Evolutionary conservation across 2,888 invertebrate genomes (phyloP).

Genomic region (Eudasyphora cyanicolor): DNA sequence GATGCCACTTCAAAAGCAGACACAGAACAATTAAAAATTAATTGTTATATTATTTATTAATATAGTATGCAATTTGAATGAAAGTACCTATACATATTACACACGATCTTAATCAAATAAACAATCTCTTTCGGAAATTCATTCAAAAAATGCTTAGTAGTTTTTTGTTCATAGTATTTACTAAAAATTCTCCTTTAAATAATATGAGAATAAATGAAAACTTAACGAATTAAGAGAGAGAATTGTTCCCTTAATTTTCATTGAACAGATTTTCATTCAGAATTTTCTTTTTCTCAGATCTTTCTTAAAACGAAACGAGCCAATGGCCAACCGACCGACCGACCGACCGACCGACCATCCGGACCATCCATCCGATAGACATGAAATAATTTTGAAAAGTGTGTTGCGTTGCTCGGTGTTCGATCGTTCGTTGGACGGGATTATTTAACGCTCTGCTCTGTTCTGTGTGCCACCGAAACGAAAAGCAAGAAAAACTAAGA

Average conservation of each 20-base stretch:
- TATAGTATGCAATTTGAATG: background rate
- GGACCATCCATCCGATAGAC: slow-evolving; percentile 40
- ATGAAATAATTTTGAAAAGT: slow-evolving; percentile 62
- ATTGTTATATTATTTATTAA: too few relatives aligned
- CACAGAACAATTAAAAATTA: too few relatives aligned
- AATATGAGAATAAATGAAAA: background rate
- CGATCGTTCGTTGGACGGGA: slow-evolving; percentile 70
- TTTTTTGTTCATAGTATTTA: background rate
- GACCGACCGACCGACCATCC: slow-evolving; percentile 46
- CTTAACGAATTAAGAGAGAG: background rate
- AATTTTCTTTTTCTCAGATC: slow-evolving; percentile 19
- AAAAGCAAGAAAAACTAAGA: slow-evolving; percentile 49
- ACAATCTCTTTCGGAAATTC: background rate
- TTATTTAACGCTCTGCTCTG: slow-evolving; percentile 76
- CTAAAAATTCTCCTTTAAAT: background rate
- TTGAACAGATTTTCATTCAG: slow-evolving; percentile 29
- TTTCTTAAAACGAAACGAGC: slow-evolving; percentile 1
- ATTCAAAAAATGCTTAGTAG: background rate
- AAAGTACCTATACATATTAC: background rate
- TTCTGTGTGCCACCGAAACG: slow-evolving; percentile 59
- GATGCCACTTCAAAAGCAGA: too few relatives aligned
- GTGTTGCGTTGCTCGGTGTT: slow-evolving; percentile 66
- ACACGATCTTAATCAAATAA: background rate
- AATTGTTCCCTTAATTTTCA: slow-evolving; percentile 20
- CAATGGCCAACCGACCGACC: slow-evolving; percentile 44